Conservation (phyloP, 2,888 invertebrate species). For the Pristionchus arcanus region DNA sequence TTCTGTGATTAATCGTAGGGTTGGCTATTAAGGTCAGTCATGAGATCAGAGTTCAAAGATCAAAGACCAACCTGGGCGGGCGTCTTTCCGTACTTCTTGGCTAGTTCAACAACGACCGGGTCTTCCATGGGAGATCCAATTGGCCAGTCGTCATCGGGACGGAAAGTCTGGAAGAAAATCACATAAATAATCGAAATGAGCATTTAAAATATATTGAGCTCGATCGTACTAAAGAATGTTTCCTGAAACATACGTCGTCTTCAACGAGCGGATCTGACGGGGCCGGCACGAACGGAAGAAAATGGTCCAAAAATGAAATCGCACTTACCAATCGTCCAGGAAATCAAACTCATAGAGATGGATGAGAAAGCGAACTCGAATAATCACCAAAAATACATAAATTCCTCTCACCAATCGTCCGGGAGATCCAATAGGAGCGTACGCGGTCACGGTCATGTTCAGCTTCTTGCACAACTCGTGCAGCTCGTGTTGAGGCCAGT, state of each 20-base stretch:
- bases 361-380: not conserved
- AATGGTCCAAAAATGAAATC: too few species aligned
- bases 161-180: conserved; percentile 60
- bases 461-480: conserved; percentile 84
- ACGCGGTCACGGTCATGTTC: conserved; percentile 82
- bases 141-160: conserved; percentile 67
- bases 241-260: not conserved
- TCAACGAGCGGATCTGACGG: too few species aligned
- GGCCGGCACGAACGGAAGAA: too few species aligned
- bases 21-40: too few species aligned
- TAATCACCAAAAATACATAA: not conserved
- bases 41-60: too few species aligned
- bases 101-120: conserved; percentile 62
- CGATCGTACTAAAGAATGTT: not conserved
- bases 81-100: conserved; percentile 67
- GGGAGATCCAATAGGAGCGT: conserved; percentile 70
- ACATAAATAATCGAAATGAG: too few species aligned
- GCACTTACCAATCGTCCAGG: too few species aligned
- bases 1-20: too few species aligned
- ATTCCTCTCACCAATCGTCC: conserved; percentile 60
- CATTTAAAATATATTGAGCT: not conserved
- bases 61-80: conserved; percentile 68
- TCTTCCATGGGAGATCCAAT: conserved; percentile 67
- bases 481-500: conserved; percentile 87
- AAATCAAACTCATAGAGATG: too few species aligned